phyloP scores from a whole-genome alignment of 2,113 vertebrate genomes.

The Lepus timidus region DNA sequence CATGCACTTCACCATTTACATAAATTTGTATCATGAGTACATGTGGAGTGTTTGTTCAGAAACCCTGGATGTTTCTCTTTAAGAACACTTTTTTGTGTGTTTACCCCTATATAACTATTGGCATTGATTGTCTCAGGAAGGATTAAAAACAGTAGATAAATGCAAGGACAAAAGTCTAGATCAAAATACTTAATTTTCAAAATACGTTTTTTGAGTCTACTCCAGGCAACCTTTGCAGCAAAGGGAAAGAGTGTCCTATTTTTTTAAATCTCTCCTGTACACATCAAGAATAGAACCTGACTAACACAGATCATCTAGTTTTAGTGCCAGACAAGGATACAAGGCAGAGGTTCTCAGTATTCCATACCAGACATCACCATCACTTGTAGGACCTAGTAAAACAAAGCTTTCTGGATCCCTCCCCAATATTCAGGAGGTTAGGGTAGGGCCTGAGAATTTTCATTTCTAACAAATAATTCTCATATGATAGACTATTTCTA shows the following conservation, averaged over 20 bases:
- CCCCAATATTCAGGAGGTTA: no score
- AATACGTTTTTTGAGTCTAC: background rate
- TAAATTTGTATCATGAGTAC: background rate
- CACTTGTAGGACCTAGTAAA: background rate
- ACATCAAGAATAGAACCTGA: background rate
- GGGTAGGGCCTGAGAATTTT: background rate
- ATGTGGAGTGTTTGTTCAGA: background rate
- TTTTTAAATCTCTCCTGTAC: background rate
- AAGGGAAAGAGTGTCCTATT: background rate
- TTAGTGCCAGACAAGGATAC: background rate
- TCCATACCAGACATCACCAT: background rate
- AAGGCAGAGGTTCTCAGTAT: background rate
- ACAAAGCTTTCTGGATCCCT: background rate
- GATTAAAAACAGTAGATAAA: background rate
- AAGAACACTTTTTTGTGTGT: background rate
- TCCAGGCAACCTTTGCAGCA: background rate
- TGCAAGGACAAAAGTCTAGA: background rate
- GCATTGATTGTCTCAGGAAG: background rate
- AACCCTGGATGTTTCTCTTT: background rate
- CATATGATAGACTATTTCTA: rapidly evolving
- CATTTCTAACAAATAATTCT: background rate
- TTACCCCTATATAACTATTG: background rate
- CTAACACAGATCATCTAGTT: background rate
- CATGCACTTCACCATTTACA: background rate
- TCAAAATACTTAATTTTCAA: background rate